Evolutionary conservation across 2,888 invertebrate genomes (phyloP).

Genomic region (Sesamia inferens): DNA sequence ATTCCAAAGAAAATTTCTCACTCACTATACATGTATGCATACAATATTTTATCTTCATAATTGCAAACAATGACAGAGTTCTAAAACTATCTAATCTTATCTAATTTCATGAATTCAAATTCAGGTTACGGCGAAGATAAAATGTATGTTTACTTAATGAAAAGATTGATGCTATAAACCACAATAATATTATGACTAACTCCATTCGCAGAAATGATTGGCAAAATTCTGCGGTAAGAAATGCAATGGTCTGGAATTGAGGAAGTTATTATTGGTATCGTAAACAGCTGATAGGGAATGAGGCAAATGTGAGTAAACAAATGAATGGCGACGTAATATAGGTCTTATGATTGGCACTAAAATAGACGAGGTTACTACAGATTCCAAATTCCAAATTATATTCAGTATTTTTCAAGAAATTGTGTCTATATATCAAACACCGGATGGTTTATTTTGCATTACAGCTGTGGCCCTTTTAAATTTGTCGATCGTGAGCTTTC

Average conservation of each 20-base stretch:
- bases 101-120: conserved; percentile 31
- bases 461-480: not conserved
- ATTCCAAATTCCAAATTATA: not conserved
- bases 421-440: not conserved
- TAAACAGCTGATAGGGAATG: conserved; percentile 35
- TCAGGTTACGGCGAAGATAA: conserved; percentile 45
- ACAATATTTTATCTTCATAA: conserved; percentile 3
- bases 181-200: conserved; percentile 51
- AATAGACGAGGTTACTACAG: not conserved
- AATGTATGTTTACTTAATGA: conserved; percentile 49
- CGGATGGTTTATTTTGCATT: not conserved
- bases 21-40: not conserved
- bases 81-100: conserved; percentile 13
- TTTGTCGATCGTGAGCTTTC: not conserved
- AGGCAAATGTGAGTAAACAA: conserved; percentile 6
- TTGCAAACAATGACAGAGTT: conserved; percentile 23
- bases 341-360: not conserved
- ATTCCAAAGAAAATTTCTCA: conserved; percentile 23
- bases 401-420: not conserved
- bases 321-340: not conserved
- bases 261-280: conserved; percentile 40
- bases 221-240: conserved; percentile 36
- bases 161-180: conserved; percentile 30
- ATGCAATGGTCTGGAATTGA: conserved; percentile 32
- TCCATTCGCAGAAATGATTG: conserved; percentile 38